A percentile compares a stretch with the other conserved stretches of the same genome.
Conservation (phyloP, 2,113 vertebrate genomes). For the Parotia lawesii region DNA sequence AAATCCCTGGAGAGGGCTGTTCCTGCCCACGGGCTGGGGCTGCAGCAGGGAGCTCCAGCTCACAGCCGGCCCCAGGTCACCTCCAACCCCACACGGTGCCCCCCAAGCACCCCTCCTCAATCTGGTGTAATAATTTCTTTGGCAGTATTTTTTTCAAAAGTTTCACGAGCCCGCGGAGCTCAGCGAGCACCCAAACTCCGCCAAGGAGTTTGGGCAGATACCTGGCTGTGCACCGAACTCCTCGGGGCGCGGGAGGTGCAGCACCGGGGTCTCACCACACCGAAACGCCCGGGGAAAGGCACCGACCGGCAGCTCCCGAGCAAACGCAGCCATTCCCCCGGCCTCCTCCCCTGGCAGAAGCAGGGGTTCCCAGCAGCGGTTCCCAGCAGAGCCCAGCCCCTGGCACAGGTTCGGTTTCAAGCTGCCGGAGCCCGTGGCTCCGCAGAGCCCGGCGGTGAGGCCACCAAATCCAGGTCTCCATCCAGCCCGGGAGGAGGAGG, state of each 20-base stretch:
- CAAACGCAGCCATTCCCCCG: background rate
- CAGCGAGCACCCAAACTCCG: rapidly evolving
- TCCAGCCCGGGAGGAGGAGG: background rate
- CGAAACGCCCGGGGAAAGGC: background rate
- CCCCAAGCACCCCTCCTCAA: background rate
- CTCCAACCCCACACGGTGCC: rapidly evolving
- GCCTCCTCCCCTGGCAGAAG: background rate
- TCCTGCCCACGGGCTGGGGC: rapidly evolving
- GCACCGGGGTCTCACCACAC: background rate
- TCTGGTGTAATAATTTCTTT: rapidly evolving
- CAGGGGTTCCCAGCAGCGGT: rapidly evolving
- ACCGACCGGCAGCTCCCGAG: background rate
- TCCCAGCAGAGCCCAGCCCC: background rate
- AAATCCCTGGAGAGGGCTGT: rapidly evolving
- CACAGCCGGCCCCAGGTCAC: too few relatives aligned
- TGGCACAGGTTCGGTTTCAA: rapidly evolving
- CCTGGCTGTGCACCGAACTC: rapidly evolving
- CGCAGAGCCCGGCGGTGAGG: rapidly evolving
- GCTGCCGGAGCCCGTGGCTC: background rate
- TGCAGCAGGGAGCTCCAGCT: background rate
- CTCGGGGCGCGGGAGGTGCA: rapidly evolving
- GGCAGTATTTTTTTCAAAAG: background rate
- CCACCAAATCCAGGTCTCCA: background rate
- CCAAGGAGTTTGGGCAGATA: rapidly evolving
- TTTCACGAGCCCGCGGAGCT: rapidly evolving